A percentile compares a stretch with the other conserved stretches of the same genome.
Conservation (phyloP, 2,888 invertebrate genomes). For the Schizaphis graminum region DNA sequence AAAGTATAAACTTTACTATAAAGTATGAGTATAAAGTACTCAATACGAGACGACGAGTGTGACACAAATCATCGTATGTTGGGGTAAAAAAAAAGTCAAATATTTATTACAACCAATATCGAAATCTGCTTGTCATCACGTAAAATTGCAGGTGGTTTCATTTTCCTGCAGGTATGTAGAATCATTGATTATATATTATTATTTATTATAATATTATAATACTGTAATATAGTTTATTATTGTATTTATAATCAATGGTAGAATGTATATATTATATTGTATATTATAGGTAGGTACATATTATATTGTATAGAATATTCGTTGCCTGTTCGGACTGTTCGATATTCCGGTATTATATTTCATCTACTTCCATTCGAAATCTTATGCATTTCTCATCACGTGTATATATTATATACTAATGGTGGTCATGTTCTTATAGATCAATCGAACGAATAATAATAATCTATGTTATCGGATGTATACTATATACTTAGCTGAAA, state of each 20-base stretch:
- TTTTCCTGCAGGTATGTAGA: neutral
- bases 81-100: neutral
- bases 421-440: neutral
- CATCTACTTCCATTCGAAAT: neutral
- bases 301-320: neutral
- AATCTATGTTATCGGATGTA: neutral
- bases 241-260: no score
- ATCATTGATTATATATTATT: no score
- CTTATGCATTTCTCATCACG: neutral
- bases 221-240: no score
- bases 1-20: no score
- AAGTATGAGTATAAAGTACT: neutral
- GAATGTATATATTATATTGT: neutral
- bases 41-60: neutral
- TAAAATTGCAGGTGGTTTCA: neutral
- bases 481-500: neutral
- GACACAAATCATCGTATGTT: neutral
- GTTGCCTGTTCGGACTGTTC: neutral
- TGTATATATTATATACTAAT: neutral
- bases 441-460: neutral
- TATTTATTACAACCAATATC: neutral
- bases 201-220: no score
- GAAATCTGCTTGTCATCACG: neutral
- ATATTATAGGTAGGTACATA: neutral
- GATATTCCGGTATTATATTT: neutral